Evolutionary conservation across 2,113 vertebrate species (phyloP).

Genomic region (Callionymus lyra): DNA sequence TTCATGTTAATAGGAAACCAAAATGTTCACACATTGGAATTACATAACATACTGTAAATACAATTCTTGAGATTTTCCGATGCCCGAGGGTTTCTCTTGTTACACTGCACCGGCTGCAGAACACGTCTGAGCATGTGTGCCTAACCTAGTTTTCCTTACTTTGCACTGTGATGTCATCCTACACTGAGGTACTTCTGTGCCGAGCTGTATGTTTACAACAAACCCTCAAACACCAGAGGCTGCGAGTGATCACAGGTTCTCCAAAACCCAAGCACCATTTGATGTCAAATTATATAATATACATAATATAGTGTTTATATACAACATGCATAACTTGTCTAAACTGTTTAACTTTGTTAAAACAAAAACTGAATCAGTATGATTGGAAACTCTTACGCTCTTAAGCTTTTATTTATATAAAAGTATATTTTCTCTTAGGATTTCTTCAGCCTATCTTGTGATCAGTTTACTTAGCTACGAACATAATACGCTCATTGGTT

Average conservation of each 20-base stretch:
- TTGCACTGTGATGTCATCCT: constrained; percentile 46
- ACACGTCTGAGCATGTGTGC: constrained; percentile 41
- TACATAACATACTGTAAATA: background rate
- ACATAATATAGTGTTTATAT: no score
- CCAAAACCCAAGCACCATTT: constrained; percentile 30
- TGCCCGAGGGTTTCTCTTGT: constrained; percentile 9
- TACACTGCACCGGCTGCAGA: constrained; percentile 4
- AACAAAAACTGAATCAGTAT: no score
- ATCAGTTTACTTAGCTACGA: no score
- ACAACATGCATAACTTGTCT: no score
- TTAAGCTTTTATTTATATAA: no score
- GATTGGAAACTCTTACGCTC: no score
- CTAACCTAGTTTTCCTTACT: constrained; percentile 20
- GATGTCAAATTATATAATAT: no score
- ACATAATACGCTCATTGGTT: no score
- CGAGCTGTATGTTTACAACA: constrained; percentile 27
- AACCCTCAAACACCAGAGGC: constrained; percentile 30
- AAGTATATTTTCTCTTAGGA: no score
- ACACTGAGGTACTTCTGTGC: constrained; percentile 15
- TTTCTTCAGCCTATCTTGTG: no score
- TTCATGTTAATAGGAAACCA: constrained; percentile 1
- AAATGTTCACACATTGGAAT: no score
- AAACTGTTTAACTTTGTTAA: no score
- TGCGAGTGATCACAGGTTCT: constrained; percentile 27
- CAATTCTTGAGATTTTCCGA: constrained; percentile 9